These are phyloP conservation scores for Aegithalos caudatus DNA, from an alignment of 2,113 vertebrate species.

Conservation along the genomic window DNA sequence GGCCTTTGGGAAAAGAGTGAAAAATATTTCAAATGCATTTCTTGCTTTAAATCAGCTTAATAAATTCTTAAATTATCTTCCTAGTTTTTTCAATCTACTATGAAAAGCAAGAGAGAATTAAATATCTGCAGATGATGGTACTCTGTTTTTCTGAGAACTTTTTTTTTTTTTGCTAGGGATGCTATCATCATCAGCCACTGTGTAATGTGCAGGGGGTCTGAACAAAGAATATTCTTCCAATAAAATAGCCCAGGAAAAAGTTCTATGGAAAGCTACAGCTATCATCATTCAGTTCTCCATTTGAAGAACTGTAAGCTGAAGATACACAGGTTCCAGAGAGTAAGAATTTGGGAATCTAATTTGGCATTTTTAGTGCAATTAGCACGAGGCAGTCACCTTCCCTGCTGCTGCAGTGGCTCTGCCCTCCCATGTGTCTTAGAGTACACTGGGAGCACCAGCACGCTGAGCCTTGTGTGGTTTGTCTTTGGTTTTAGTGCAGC, in stretches of 20 bases:
- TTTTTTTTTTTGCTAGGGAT: background rate
- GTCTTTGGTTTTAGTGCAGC: background rate
- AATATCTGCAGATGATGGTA: background rate
- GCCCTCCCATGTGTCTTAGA: background rate
- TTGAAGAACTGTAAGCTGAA: background rate
- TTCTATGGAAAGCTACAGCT: background rate
- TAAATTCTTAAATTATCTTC: background rate
- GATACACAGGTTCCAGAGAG: background rate
- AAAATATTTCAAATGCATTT: background rate
- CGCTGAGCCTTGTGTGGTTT: accelerated
- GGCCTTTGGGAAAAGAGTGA: constrained; percentile 72
- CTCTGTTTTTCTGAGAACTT: background rate
- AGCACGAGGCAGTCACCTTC: background rate
- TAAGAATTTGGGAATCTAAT: background rate
- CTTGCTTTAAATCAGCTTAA: background rate
- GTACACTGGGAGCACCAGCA: background rate
- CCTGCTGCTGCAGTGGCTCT: background rate
- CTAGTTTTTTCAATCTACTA: background rate
- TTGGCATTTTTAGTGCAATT: background rate
- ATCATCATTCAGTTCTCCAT: background rate
- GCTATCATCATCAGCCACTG: background rate
- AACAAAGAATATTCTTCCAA: background rate
- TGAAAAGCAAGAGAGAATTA: background rate
- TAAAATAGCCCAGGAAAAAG: background rate
- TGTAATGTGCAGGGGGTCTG: too few species aligned